Evolutionary conservation across 2,113 vertebrate genomes (phyloP).

Genomic region (Neofelis nebulosa): DNA sequence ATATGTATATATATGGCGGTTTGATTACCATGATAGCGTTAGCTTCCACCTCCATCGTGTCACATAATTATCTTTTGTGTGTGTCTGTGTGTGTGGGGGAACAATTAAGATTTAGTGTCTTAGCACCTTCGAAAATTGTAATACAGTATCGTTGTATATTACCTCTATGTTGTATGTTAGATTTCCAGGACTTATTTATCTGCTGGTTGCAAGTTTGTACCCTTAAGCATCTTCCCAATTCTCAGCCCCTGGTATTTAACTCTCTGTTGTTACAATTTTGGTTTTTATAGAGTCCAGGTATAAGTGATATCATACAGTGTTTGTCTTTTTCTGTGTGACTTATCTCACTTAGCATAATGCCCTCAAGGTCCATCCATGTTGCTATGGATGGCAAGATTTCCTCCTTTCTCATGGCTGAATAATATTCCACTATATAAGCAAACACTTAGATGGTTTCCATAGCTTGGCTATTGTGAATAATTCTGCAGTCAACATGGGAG

Average conservation of each 20-base stretch:
- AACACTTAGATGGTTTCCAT: neutral
- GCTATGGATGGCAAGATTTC: neutral
- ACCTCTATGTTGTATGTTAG: neutral
- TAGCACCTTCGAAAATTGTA: neutral
- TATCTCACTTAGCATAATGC: neutral
- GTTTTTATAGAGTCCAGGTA: neutral
- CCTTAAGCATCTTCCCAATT: neutral
- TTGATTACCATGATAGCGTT: neutral
- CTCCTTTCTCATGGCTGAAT: neutral
- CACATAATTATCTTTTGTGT: neutral
- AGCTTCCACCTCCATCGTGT: neutral
- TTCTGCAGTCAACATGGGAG: neutral
- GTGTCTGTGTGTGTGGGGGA: neutral
- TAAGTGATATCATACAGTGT: neutral
- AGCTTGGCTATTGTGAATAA: neutral
- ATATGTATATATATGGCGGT: neutral
- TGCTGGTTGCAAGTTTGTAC: neutral
- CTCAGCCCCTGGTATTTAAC: neutral
- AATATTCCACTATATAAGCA: neutral
- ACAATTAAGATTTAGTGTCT: neutral
- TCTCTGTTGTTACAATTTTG: neutral
- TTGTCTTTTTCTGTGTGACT: neutral
- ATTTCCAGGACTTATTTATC: neutral
- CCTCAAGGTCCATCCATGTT: neutral
- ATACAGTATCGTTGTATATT: neutral